Conservation (phyloP, 64 coral and sea anemone genomes). For the Montipora foliosa region DNA sequence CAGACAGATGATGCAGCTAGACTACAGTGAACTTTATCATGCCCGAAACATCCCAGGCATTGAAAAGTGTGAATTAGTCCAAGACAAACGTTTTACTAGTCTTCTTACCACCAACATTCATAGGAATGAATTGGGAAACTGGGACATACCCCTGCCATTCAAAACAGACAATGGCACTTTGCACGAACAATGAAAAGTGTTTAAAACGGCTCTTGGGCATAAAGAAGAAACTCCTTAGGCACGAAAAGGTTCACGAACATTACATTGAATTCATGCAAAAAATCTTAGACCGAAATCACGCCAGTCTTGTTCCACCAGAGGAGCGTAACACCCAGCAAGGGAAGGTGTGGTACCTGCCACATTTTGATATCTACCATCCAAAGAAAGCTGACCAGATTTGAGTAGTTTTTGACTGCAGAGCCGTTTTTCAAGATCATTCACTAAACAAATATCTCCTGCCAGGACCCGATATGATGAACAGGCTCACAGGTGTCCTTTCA, state of each 20-base stretch:
- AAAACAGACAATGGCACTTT: conserved; percentile 37
- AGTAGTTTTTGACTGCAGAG: conserved; percentile 62
- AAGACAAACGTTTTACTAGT: conserved; percentile 41
- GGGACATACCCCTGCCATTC: conserved; percentile 65
- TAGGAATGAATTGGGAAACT: conserved; percentile 41
- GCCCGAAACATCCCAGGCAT: conserved; percentile 24
- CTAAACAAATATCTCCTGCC: conserved; percentile 40
- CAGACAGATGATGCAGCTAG: conserved; percentile 49
- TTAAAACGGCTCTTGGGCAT: conserved; percentile 11
- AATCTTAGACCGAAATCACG: conserved; percentile 40
- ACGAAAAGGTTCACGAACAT: conserved; percentile 20
- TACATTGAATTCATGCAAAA: conserved; percentile 67
- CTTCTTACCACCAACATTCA: conserved; percentile 31
- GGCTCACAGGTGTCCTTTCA: conserved; percentile 6
- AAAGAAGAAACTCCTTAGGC: conserved; percentile 51
- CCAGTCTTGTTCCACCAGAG: conserved; percentile 43
- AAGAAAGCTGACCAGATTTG: conserved; percentile 43
- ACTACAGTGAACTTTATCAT: conserved; percentile 41
- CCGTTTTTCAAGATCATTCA: conserved; percentile 40
- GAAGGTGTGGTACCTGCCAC: conserved; percentile 50
- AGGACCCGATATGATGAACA: neutral
- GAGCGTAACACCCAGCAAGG: conserved; percentile 39
- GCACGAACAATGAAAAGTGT: conserved; percentile 32
- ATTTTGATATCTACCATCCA: conserved; percentile 57
- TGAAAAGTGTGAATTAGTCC: conserved; percentile 7